Evolutionary conservation across 1,140 invertebrate species (phyloP).

Genomic region (Leptestheria dahalacensis): DNA sequence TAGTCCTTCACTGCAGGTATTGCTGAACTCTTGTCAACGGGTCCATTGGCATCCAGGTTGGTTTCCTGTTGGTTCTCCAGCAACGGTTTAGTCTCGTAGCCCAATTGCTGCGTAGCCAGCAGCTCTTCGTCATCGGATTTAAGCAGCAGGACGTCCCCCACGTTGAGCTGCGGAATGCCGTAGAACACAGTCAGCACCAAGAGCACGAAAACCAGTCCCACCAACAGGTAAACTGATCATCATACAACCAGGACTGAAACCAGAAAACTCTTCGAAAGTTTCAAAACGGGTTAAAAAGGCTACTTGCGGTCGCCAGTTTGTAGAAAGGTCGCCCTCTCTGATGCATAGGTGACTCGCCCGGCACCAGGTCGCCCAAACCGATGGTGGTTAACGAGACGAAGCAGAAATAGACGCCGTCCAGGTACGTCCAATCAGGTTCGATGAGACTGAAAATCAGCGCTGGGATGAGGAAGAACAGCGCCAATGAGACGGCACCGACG

Average conservation of each 20-base stretch:
- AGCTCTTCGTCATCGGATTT: conserved; percentile 36
- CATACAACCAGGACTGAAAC: not conserved
- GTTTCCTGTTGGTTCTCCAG: not conserved
- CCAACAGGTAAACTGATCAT: conserved; percentile 49
- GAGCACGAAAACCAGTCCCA: conserved; percentile 67
- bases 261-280: not conserved
- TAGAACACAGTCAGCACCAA: conserved; percentile 63
- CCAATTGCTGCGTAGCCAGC: not conserved
- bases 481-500: conserved; percentile 30
- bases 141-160: conserved; percentile 56
- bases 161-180: conserved; percentile 70
- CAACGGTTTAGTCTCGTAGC: not conserved
- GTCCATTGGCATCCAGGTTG: too few species aligned
- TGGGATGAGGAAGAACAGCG: conserved; percentile 43
- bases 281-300: conserved; percentile 18
- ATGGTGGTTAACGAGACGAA: conserved; percentile 66
- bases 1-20: too few species aligned
- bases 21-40: too few species aligned
- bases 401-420: conserved; percentile 91
- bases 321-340: conserved; percentile 57
- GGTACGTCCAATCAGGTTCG: conserved; percentile 69
- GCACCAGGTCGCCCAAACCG: conserved; percentile 70
- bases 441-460: conserved; percentile 33
- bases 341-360: conserved; percentile 43
- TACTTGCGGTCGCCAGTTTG: conserved; percentile 61